Evolutionary conservation across 1,140 invertebrate species (phyloP).

Genomic region (Acromyrmex charruanus): DNA sequence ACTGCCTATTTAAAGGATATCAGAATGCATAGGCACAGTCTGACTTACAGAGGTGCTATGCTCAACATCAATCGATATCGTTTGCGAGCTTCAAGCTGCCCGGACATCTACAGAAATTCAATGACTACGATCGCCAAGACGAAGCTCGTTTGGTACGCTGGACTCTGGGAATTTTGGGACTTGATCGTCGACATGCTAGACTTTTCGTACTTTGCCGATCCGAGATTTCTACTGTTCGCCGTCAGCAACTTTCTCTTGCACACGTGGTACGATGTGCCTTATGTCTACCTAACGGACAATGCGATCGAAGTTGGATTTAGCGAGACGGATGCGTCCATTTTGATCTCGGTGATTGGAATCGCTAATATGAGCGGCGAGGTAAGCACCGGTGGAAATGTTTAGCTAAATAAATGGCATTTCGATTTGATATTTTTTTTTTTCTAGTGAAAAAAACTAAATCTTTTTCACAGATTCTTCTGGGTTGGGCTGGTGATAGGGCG

Average conservation of each 20-base stretch:
- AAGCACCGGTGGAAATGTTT: slow-evolving; percentile 76
- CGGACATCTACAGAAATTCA: slow-evolving; percentile 95
- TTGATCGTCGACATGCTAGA: slow-evolving; percentile 92
- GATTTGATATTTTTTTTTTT: not conserved
- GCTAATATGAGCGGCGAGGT: slow-evolving; percentile 95
- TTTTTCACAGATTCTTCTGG: slow-evolving; percentile 92
- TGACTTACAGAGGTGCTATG: slow-evolving; percentile 95
- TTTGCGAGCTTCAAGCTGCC: slow-evolving; percentile 93
- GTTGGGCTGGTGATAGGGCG: slow-evolving; percentile 94
- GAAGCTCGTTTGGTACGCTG: slow-evolving; percentile 91
- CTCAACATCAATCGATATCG: slow-evolving; percentile 94
- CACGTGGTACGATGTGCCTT: slow-evolving; percentile 96
- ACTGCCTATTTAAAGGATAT: slow-evolving; percentile 91
- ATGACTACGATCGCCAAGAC: slow-evolving; percentile 95
- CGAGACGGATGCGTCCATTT: slow-evolving; percentile 91
- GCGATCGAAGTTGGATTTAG: slow-evolving; percentile 91
- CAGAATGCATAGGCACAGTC: slow-evolving; percentile 90
- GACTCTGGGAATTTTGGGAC: slow-evolving; percentile 92
- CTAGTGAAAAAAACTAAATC: not conserved
- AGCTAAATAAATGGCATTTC: not conserved
- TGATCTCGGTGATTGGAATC: slow-evolving; percentile 95
- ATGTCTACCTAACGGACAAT: slow-evolving; percentile 94
- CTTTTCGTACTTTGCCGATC: slow-evolving; percentile 92
- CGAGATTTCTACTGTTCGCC: slow-evolving; percentile 92
- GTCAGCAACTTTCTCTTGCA: slow-evolving; percentile 95